phyloP scores from a whole-genome alignment of 2,888 invertebrate species.

The Shargacucullia verbasci region DNA sequence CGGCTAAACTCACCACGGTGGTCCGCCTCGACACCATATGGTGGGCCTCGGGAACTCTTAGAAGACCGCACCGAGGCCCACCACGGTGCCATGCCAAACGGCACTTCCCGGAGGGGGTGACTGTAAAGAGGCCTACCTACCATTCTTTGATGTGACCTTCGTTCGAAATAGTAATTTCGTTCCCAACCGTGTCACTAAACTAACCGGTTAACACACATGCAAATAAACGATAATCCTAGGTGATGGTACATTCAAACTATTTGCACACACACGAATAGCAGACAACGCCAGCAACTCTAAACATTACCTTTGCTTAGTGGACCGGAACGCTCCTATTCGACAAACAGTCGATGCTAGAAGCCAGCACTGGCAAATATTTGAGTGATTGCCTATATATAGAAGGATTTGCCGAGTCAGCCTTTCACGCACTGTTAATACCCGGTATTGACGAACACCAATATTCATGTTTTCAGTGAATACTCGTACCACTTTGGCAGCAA shows the following conservation, averaged over 20 bases:
- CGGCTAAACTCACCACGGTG: too few relatives aligned
- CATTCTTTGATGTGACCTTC: too few relatives aligned
- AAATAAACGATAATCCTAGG: constrained; percentile 28
- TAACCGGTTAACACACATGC: not conserved
- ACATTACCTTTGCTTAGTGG: constrained; percentile 72
- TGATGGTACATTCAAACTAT: constrained; percentile 31
- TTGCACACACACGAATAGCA: constrained; percentile 35
- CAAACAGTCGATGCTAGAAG: constrained; percentile 59
- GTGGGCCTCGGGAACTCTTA: too few relatives aligned
- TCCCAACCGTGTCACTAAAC: too few relatives aligned
- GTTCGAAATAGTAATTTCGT: too few relatives aligned
- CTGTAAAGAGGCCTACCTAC: too few relatives aligned
- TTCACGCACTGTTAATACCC: constrained; percentile 31
- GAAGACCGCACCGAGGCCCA: too few relatives aligned
- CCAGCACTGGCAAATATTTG: constrained; percentile 73
- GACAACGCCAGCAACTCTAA: constrained; percentile 53
- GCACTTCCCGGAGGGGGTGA: too few relatives aligned
- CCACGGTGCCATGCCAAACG: too few relatives aligned
- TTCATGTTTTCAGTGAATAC: constrained; percentile 38
- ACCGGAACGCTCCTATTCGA: constrained; percentile 59
- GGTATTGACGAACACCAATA: constrained; percentile 35
- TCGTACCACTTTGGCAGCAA: constrained; percentile 11
- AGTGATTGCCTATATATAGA: constrained; percentile 71
- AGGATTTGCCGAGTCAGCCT: constrained; percentile 49
- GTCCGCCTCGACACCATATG: too few relatives aligned